phyloP scores from a whole-genome alignment of 2,888 invertebrate species.

The Tubiluchus corallicola region DNA sequence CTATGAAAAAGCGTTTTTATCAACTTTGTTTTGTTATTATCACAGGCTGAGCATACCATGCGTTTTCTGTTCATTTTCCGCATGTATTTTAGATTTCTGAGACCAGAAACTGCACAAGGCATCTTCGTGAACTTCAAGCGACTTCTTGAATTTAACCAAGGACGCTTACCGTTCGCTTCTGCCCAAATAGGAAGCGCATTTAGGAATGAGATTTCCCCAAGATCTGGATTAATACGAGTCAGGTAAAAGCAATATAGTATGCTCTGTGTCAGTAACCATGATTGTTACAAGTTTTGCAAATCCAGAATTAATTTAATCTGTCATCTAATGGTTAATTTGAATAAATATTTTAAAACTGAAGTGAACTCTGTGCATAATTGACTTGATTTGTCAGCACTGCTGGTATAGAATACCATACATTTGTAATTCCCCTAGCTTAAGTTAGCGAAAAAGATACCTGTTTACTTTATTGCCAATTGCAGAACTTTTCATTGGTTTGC shows the following conservation, averaged over 20 bases:
- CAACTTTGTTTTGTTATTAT: background rate
- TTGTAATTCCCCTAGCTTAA: too few species aligned
- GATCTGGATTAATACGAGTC: slow-evolving; percentile 82
- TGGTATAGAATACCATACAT: too few species aligned
- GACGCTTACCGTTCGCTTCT: slow-evolving; percentile 85
- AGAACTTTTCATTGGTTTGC: too few species aligned
- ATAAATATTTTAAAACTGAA: slow-evolving; percentile 1
- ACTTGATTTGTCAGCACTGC: too few species aligned
- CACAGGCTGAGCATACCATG: background rate
- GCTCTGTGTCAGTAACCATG: slow-evolving; percentile 2
- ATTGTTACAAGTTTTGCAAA: background rate
- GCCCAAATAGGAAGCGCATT: slow-evolving; percentile 98
- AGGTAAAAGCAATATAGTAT: too few species aligned
- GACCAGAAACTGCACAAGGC: slow-evolving; percentile 98
- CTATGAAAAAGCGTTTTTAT: background rate
- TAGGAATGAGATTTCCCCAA: slow-evolving; percentile 95
- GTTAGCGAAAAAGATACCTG: too few species aligned
- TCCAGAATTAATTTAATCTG: slow-evolving; percentile 7
- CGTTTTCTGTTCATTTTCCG: background rate
- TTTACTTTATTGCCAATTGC: too few species aligned
- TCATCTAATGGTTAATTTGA: slow-evolving; percentile 6
- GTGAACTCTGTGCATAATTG: too few species aligned
- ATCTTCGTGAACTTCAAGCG: slow-evolving; percentile 99
- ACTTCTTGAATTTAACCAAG: slow-evolving; percentile 88
- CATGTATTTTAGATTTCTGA: slow-evolving; percentile 44